Evolutionary conservation across 2,888 invertebrate species (phyloP), one percentile per base, ranked within the genome.

Genomic region (Plutella xylostella): DNA sequence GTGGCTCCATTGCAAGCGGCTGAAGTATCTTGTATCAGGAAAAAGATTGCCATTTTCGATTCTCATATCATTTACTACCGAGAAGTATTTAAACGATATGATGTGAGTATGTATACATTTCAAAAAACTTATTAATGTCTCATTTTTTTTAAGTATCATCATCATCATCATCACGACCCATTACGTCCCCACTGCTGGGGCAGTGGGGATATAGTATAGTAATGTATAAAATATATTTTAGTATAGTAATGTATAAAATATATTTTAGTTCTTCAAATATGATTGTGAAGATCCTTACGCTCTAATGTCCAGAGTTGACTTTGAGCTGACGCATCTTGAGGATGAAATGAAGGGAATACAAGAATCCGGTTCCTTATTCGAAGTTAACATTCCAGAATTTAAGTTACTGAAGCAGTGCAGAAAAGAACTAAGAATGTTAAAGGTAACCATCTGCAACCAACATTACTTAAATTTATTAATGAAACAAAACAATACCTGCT

Each of bases 361-460:
- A 60, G 91, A 93, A 54, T 95, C 96, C 4, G 97, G 97, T 1
- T 92, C 93, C 2, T 80, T 98, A 35, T 98, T 98, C 77, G 98
- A 98, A 84, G 97, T 98, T 1, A 93, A 89, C 57, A 92, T 97
- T 15, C 96, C 97, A 0, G 97, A 98, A 68, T 98, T 97, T 65
- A 97, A 97, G 65, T 87, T 94, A 49, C 72, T 98, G 42, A 94
- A 92, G 61, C 94, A 96, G 68, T 97, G 97, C 63, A 88, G 97
- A 51, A 93, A 93, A 64, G 98, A 98, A 72, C 76, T 97, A 48
- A 87, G 90, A 57, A 90, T 95, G 90, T 71, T 94, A 1, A 95
- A 95, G 88, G 92, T 92, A 64, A 48, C 9, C 6, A 22, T 22
- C 22, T 22, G 22, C 6, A 22, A 5, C 9, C 22, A n/a, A 3